These are phyloP conservation scores for Ceriagrion tenellum DNA, from an alignment of 2,888 invertebrate genomes.

Conservation along the genomic window DNA sequence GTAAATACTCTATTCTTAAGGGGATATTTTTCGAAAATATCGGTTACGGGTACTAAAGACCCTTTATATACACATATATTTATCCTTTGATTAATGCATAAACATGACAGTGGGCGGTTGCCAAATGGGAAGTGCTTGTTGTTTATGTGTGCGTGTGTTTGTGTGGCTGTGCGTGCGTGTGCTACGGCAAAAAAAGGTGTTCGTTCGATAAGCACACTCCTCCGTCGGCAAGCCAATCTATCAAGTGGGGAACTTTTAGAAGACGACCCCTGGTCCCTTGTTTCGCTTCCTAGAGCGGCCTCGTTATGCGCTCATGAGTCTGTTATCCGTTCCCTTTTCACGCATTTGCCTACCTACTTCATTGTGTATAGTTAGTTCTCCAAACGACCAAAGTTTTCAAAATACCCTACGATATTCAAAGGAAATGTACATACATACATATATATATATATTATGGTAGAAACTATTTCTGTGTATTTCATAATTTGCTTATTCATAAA, in stretches of 20 bases:
- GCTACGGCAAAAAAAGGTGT: background rate
- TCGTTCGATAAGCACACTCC: too few relatives aligned
- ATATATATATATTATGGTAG: conserved; percentile 44
- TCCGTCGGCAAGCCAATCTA: background rate
- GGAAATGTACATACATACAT: conserved; percentile 14
- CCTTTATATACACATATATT: background rate
- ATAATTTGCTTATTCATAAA: conserved; percentile 62
- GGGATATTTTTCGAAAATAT: conserved; percentile 37
- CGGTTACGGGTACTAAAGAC: conserved; percentile 35
- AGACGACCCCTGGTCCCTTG: background rate
- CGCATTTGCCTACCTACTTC: conserved; percentile 7
- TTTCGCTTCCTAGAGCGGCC: background rate
- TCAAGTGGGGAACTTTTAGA: too few relatives aligned
- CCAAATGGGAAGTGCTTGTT: conserved; percentile 5
- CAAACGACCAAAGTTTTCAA: conserved; percentile 50
- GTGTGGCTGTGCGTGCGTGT: background rate
- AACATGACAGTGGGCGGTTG: conserved; percentile 30
- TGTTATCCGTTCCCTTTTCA: background rate
- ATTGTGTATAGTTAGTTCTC: conserved; percentile 45
- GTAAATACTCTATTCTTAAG: conserved; percentile 15
- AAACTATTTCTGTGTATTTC: conserved; percentile 61
- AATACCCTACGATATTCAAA: conserved; percentile 48
- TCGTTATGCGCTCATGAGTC: background rate
- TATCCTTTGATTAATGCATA: conserved; percentile 12
- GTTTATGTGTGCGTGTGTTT: background rate